Conservation (phyloP, 2,797 vertebrate species). For the Potorous gilbertii region DNA sequence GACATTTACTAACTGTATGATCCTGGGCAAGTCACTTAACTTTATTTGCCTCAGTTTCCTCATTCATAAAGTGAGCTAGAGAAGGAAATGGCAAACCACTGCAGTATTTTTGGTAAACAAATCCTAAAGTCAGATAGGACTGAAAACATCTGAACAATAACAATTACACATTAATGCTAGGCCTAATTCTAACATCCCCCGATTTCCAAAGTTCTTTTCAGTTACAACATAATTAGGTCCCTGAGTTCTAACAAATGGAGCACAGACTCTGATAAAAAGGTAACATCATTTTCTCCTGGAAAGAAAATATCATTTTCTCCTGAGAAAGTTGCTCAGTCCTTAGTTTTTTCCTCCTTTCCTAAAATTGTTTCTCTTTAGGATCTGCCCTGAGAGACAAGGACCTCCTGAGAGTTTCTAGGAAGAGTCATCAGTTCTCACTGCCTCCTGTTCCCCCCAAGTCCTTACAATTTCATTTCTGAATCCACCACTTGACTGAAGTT, state of each 20-base stretch:
- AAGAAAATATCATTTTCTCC: background rate
- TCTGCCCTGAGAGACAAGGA: background rate
- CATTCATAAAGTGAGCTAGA: background rate
- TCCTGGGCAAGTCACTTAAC: background rate
- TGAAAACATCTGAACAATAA: background rate
- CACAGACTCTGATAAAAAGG: background rate
- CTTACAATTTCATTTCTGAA: background rate
- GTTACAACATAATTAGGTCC: background rate
- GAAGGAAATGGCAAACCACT: background rate
- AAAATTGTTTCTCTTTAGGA: background rate
- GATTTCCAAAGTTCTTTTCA: background rate
- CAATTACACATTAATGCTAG: background rate
- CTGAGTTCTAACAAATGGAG: background rate
- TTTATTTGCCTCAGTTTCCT: background rate
- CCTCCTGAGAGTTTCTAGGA: background rate
- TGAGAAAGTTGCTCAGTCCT: background rate
- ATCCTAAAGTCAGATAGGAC: background rate
- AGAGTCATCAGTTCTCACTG: background rate
- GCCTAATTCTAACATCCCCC: background rate
- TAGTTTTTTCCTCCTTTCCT: background rate
- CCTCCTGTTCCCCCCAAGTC: background rate
- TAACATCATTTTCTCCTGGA: background rate
- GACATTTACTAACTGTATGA: background rate
- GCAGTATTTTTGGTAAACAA: background rate
- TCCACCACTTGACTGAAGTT: background rate